phyloP scores from a whole-genome alignment of 2,888 invertebrate genomes.

The Rosalia funebris region DNA sequence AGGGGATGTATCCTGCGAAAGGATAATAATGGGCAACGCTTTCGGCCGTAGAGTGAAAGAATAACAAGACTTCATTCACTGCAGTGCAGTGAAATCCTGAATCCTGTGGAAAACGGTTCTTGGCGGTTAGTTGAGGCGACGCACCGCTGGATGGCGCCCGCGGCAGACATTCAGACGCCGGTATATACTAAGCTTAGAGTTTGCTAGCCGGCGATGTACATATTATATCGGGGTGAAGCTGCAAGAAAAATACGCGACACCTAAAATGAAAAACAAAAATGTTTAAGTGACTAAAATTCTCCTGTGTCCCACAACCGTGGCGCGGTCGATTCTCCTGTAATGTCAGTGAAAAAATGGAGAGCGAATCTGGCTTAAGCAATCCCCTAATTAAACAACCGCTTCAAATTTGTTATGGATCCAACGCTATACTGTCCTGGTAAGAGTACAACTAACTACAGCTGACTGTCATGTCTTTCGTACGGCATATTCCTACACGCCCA shows the following conservation, averaged over 20 bases:
- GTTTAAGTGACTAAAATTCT: too few species aligned
- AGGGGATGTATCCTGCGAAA: too few species aligned
- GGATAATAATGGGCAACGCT: not conserved
- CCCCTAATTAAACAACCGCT: slow-evolving; percentile 43
- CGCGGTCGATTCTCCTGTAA: slow-evolving; percentile 45
- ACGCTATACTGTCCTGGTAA: slow-evolving; percentile 60
- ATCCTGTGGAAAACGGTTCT: slow-evolving; percentile 19
- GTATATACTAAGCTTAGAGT: slow-evolving; percentile 47
- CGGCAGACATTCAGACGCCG: slow-evolving; percentile 54
- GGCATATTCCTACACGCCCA: slow-evolving; percentile 15
- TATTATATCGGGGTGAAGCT: slow-evolving; percentile 57
- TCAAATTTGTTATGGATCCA: slow-evolving; percentile 58
- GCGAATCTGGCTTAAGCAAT: slow-evolving; percentile 48
- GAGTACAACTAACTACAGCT: slow-evolving; percentile 38
- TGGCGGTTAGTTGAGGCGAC: slow-evolving; percentile 21
- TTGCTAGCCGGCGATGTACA: slow-evolving; percentile 55
- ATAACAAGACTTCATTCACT: slow-evolving; percentile 14
- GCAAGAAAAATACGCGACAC: slow-evolving; percentile 41
- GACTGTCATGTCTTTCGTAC: slow-evolving; percentile 5
- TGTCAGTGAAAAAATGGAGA: slow-evolving; percentile 58
- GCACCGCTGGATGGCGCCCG: slow-evolving; percentile 53
- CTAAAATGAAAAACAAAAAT: too few species aligned
- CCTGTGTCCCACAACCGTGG: slow-evolving; percentile 40
- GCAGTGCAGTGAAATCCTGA: slow-evolving; percentile 23
- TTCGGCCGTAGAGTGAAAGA: not conserved